phyloP scores from a whole-genome alignment of 1,140 invertebrate genomes.

The Drosophila nebulosa region DNA sequence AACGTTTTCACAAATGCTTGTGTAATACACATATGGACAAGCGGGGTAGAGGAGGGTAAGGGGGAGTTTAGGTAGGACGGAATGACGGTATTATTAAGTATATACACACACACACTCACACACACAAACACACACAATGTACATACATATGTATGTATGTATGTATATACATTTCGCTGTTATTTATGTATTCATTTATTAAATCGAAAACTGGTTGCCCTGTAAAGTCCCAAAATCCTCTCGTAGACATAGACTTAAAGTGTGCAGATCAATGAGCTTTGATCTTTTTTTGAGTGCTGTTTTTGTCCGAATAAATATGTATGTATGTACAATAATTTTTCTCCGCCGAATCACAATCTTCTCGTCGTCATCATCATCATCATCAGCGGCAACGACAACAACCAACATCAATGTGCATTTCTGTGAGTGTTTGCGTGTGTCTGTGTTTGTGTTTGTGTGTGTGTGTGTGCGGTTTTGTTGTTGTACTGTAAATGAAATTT shows the following conservation, averaged over 20 bases:
- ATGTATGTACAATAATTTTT: not conserved
- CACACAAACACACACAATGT: too few relatives aligned
- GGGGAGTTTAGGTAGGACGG: constrained; percentile 24
- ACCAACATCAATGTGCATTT: constrained; percentile 66
- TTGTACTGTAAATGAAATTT: constrained; percentile 70
- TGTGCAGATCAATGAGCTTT: constrained; percentile 63
- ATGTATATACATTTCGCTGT: not conserved
- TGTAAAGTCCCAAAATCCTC: not conserved
- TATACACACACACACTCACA: constrained; percentile 14
- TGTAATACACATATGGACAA: constrained; percentile 57
- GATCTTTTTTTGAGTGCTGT: constrained; percentile 33
- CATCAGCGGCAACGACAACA: constrained; percentile 35
- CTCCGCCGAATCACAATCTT: constrained; percentile 32
- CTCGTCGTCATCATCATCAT: constrained; percentile 29
- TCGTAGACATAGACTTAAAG: constrained; percentile 6
- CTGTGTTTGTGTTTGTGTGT: constrained; percentile 22
- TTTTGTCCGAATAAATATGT: constrained; percentile 10
- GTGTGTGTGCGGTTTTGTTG: constrained; percentile 2
- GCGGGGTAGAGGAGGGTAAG: constrained; percentile 27
- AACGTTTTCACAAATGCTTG: constrained; percentile 75
- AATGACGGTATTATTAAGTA: constrained; percentile 11
- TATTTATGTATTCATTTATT: not conserved
- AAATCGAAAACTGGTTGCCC: constrained; percentile 22
- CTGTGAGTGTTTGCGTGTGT: constrained; percentile 11
- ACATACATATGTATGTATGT: not conserved